Evolutionary conservation across 2,888 invertebrate genomes (phyloP).

Genomic region (Archips crataeganus): DNA sequence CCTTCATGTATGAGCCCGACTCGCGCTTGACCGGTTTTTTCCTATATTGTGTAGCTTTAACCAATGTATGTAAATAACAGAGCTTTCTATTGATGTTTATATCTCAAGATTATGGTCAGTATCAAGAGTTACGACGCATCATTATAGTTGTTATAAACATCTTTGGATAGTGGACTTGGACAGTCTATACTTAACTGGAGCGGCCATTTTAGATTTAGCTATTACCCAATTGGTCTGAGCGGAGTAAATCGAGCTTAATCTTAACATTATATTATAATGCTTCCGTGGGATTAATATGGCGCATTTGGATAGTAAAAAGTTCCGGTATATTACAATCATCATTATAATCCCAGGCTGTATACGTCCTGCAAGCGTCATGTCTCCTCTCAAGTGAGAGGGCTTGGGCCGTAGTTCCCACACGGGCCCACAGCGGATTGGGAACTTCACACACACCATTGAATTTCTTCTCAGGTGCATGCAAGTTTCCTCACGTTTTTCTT

Average conservation of each 20-base stretch:
- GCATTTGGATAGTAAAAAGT: background rate
- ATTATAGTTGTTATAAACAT: slow-evolving; percentile 38
- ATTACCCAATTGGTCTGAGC: slow-evolving; percentile 1
- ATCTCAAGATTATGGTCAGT: slow-evolving; percentile 31
- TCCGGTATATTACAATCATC: too few species aligned
- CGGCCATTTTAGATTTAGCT: slow-evolving; percentile 9
- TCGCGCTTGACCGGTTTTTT: too few species aligned
- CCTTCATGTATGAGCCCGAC: too few species aligned
- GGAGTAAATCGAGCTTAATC: background rate
- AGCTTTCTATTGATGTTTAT: slow-evolving; percentile 33
- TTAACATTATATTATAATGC: background rate
- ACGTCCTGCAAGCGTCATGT: too few species aligned
- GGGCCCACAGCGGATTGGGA: too few species aligned
- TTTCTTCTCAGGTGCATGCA: too few species aligned
- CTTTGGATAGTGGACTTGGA: slow-evolving; percentile 27
- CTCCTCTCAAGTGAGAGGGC: too few species aligned
- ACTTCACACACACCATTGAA: too few species aligned
- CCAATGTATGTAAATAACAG: slow-evolving; percentile 38
- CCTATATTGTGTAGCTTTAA: background rate
- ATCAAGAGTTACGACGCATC: slow-evolving; percentile 24
- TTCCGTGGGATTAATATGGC: background rate
- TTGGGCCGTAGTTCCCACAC: too few species aligned
- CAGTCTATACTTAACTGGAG: background rate
- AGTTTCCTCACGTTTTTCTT: too few species aligned
- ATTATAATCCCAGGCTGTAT: too few species aligned